Base-by-base conservation (phyloP, 2,888 invertebrate genomes). In the Drosophila suboccidentalis region DNA sequence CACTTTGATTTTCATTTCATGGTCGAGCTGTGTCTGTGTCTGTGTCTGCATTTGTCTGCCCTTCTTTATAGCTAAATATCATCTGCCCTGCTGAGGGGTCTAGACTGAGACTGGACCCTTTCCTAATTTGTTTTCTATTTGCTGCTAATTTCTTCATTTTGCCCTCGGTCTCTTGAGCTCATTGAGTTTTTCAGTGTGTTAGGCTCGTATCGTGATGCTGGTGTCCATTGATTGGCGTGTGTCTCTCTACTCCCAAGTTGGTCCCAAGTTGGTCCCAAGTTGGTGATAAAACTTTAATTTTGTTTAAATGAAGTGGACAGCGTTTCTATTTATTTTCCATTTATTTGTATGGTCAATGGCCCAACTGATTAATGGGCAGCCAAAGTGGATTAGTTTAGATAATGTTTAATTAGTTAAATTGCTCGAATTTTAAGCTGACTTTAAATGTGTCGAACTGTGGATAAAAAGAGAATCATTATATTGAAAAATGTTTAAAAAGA, bases 51-150 rank as follows among this genome's bases (percentile, higher is more conserved):
- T 57, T 69, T 47, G 69, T 78, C 19, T 70, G 80, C 58, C 75
- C 60, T 69, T 82, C 60, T 69, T 82, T 74, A 78, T 74, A 19
- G 75, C 61, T 43, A 32, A 29, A 29, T 29, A 29, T 54, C 34
- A 34, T 41, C 38, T 29, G 50, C 44, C 6, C 3, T 17, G 9
- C 34, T 22, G n/a, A 9, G 41, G 38, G 34, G 32, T 26, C 46
- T 49, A 38, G 50, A 34, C 51, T 53, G 22, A 38, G 50, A 41
- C 32, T 53, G 79, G 82, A 78, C 83, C 87, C 80, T 82, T 85
- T 73, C 90, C 77, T 89, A 90, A 90, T 87, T 90, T 89, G 75
- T 89, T 90, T 90, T 86, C 78, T 72, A 88, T 90, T 90, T 83
- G 84, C 70, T 75, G 83, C 90, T 88, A 88, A 88, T 88, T 88